Evolutionary conservation across 2,888 invertebrate species (phyloP), one percentile per base, ranked within the genome.

Genomic region (Amblyjoppa proteus): DNA sequence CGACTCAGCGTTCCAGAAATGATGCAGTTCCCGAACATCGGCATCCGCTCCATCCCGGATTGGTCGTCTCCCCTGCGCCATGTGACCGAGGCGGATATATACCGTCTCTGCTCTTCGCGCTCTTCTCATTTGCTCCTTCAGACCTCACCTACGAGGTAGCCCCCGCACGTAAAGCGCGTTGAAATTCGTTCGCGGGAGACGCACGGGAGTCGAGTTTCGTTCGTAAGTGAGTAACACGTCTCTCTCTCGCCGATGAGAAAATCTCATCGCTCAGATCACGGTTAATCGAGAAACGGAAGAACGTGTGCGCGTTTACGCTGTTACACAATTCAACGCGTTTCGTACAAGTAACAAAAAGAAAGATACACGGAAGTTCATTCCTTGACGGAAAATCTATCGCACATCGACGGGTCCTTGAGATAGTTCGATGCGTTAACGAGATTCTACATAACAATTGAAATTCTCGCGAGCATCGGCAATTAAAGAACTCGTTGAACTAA

Each of bases 1-100:
- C 64, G 64, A 64, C 16, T 64, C 34, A 16, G 34, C 64, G 64
- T 6, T 64, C 34, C 31, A 31, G 64, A 64, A 64, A 64, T n/a
- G 31, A 64, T 31, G 64, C 31, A n/a, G 31, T n/a, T 64, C 31
- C 64, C 64, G 31, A 28, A 64, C 28, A 7, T 31, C 64, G 31
- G 31, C 16, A 56, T 75, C 85, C 70, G 78, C 20, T 49, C 58
- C 11, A 74, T 64, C 38, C 38, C 41, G 58, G 76, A 85, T 85
- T 87, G 87, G 87, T 81, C 74, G 68, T 28, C 77, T 49, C 71
- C 56, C 51, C n/a, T 58, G 38, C 61, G 75, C 80, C 84, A 85
- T 79, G 87, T 86, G 88, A 86, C 82, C 77, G 25, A 68, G 80
- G 83, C 87, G 81, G 81, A 75, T 86, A 88, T 88, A 88, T 86